Base-by-base conservation (phyloP, 1,140 invertebrate species). In the Acyrthosiphon pisum region DNA sequence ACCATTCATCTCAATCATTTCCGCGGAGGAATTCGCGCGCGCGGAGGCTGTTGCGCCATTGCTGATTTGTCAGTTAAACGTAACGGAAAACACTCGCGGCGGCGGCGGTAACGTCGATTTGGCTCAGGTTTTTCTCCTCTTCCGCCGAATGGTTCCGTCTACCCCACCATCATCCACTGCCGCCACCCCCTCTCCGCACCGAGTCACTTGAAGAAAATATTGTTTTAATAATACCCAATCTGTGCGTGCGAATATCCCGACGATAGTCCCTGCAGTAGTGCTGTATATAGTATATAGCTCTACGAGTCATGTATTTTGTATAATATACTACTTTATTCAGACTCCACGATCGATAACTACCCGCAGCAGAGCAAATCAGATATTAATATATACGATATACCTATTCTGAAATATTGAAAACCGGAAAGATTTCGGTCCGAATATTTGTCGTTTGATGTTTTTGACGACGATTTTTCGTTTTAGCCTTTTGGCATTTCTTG, bases 1-100 rank as follows among this genome's bases (percentile, higher is more conserved):
- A 92, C 91, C 91, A 93, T 93, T 93, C 91, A 86, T 93, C 91
- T 93, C 91, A 93, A 93, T 93, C 91, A 93, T 93, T 93, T 93
- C 81, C 91, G 91, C 91, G 91, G 81, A 86, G 46, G 48, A 86
- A 93, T 56, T 93, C 35, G 26, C 48, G 46, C 41, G 56, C 60
- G 90, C 2, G 90, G 23, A 91, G 56, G 37, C 60, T 91, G 68
- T 81, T 81, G 60, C 56, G n/a, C 48, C 87, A 48, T 60, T 41
- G 50, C 53, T 91, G 90, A 91, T 91, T 91, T 91, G 68, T 91
- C 90, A 92, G 91, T 92, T 92, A 92, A 92, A 92, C 91, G 91
- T 84, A 92, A 92, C 91, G 91, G 91, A 92, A 92, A 92, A 83
- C 14, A 53, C 35, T 60, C 89, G 89, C 26, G 44, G 60, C n/a